Percentiles rank a stretch among this genome's conserved stretches.
Conservation (phyloP, 2,888 invertebrate genomes). For the Gibbula magus region DNA sequence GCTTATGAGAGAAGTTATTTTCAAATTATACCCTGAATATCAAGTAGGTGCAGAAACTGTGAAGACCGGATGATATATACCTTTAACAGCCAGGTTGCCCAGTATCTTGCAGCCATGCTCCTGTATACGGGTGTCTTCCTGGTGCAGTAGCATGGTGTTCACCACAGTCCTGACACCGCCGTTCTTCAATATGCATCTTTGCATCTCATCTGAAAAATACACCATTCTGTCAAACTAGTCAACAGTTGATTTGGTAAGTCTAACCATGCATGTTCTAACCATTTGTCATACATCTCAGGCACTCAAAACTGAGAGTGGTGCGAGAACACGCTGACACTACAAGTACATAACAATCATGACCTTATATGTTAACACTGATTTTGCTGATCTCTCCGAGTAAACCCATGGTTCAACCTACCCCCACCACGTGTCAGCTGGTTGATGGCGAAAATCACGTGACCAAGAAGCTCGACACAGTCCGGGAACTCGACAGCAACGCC, state of each 20-base stretch:
- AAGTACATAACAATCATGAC: too few species aligned
- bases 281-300: too few species aligned
- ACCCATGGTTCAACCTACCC: conserved; percentile 32
- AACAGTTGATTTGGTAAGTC: neutral
- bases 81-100: conserved; percentile 62
- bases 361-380: neutral
- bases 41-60: neutral
- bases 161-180: conserved; percentile 47
- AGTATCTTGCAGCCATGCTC: conserved; percentile 56
- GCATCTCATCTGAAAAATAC: conserved; percentile 32
- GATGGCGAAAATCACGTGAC: conserved; percentile 52
- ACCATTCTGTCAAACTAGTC: neutral
- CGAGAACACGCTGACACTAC: too few species aligned
- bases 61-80: conserved; percentile 32
- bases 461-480: conserved; percentile 56
- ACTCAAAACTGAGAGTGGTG: too few species aligned
- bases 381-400: too few species aligned
- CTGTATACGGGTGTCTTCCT: conserved; percentile 55
- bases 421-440: conserved; percentile 43
- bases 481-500: conserved; percentile 41
- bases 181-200: conserved; percentile 38
- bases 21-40: neutral
- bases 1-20: neutral
- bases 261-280: neutral
- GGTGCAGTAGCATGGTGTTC: conserved; percentile 49